phyloP scores from a whole-genome alignment of 2,888 invertebrate species.

The Latrodectus hesperus region DNA sequence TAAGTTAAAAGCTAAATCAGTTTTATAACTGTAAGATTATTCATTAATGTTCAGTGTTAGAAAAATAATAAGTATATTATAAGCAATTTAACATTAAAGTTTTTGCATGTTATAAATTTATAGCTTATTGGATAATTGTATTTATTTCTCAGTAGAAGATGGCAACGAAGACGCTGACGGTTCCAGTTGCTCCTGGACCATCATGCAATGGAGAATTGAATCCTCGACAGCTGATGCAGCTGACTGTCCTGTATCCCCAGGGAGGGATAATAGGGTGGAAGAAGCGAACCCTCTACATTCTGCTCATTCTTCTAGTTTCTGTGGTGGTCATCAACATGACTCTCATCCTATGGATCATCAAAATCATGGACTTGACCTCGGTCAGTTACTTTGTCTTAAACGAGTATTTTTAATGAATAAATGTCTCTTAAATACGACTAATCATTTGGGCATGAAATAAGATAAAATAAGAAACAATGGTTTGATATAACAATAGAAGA shows the following conservation, averaged over 20 bases:
- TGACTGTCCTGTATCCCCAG: slow-evolving; percentile 33
- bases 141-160: slow-evolving; percentile 10
- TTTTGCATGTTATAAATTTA: too few species aligned
- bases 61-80: too few species aligned
- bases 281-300: slow-evolving; percentile 93
- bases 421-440: too few species aligned
- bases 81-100: too few species aligned
- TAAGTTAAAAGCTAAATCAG: too few species aligned
- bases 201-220: slow-evolving; percentile 55
- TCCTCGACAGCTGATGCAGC: slow-evolving; percentile 12
- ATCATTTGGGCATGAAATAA: too few species aligned
- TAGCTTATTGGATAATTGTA: too few species aligned
- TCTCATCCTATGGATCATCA: slow-evolving; percentile 95
- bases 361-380: slow-evolving; percentile 67
- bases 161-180: slow-evolving; percentile 51
- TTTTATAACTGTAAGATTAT: too few species aligned
- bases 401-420: background rate
- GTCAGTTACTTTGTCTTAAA: slow-evolving; percentile 26
- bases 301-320: slow-evolving; percentile 90
- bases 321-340: slow-evolving; percentile 95
- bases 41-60: too few species aligned
- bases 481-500: too few species aligned
- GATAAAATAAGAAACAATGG: too few species aligned
- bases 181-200: slow-evolving; percentile 25
- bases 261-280: slow-evolving; percentile 96